Conservation (phyloP, 2,113 vertebrate species). For the Lepidothrix coronata region DNA sequence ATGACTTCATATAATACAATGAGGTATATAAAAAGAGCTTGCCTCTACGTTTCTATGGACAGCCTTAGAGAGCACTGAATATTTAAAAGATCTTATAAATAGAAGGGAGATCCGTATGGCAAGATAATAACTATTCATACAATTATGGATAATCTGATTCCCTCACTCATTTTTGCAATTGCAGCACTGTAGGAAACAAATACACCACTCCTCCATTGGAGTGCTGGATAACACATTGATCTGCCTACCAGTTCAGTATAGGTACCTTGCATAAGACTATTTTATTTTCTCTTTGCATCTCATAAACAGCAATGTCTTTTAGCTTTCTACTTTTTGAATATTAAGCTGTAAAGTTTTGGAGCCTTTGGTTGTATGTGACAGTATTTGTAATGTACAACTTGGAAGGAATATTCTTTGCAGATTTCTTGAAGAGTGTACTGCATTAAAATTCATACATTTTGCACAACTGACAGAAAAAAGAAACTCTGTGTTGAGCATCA, state of each 20-base stretch:
- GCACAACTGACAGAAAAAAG: neutral
- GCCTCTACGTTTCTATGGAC: neutral
- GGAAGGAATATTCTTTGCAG: neutral
- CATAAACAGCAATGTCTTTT: neutral
- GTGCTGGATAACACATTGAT: neutral
- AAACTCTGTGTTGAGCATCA: neutral
- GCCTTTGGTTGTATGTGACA: neutral
- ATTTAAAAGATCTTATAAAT: slow-evolving; percentile 49
- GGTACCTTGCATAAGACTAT: neutral
- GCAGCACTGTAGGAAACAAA: neutral
- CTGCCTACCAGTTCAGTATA: neutral
- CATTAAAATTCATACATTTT: neutral
- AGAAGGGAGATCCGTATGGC: slow-evolving; percentile 23
- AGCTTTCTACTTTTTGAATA: neutral
- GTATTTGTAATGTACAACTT: neutral
- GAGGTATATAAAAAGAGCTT: neutral
- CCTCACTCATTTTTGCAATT: slow-evolving; percentile 21
- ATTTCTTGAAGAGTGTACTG: neutral
- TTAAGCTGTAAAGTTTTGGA: neutral
- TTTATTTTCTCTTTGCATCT: neutral
- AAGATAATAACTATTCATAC: slow-evolving; percentile 58
- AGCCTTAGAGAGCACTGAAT: slow-evolving; percentile 5
- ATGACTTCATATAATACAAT: neutral
- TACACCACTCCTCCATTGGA: neutral
- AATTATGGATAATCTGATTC: slow-evolving; percentile 1